Conservation (phyloP, 2,888 invertebrate species). For the Dynastes tityus region DNA sequence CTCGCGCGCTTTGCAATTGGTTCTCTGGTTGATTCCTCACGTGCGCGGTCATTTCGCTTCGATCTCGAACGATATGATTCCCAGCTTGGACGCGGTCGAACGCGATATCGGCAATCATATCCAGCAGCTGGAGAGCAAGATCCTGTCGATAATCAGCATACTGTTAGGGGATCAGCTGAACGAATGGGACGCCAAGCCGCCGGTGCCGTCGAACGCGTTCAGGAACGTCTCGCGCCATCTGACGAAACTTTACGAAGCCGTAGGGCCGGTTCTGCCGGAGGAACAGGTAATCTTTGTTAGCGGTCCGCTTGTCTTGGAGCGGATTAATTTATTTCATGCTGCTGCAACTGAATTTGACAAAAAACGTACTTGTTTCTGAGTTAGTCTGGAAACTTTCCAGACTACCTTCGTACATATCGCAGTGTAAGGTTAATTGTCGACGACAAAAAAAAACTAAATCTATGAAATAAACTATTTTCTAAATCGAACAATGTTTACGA, state of each 20-base stretch:
- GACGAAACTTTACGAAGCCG: constrained; percentile 92
- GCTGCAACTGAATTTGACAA: no score
- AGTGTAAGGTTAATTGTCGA: no score
- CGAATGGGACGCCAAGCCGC: constrained; percentile 95
- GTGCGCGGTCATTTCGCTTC: constrained; percentile 80
- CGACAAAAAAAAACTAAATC: no score
- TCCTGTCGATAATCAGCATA: constrained; percentile 90
- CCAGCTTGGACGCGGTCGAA: constrained; percentile 81
- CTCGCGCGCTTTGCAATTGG: constrained; percentile 86
- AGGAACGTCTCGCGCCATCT: constrained; percentile 91
- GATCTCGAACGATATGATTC: constrained; percentile 72
- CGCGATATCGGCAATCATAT: constrained; percentile 91
- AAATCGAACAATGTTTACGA: no score
- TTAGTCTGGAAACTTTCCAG: no score
- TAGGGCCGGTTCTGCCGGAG: constrained; percentile 87
- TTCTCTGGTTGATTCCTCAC: constrained; percentile 85
- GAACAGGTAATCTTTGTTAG: constrained; percentile 75
- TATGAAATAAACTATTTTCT: no score
- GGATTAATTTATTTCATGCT: no score
- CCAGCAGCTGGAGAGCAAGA: constrained; percentile 92
- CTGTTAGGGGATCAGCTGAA: constrained; percentile 86
- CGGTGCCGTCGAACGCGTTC: constrained; percentile 93
- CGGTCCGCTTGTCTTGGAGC: no score
- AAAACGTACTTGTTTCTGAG: no score
- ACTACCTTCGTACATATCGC: no score